These are phyloP conservation scores for Calliopsis andreniformis DNA, from an alignment of 1,140 invertebrate genomes.

Conservation along the genomic window DNA sequence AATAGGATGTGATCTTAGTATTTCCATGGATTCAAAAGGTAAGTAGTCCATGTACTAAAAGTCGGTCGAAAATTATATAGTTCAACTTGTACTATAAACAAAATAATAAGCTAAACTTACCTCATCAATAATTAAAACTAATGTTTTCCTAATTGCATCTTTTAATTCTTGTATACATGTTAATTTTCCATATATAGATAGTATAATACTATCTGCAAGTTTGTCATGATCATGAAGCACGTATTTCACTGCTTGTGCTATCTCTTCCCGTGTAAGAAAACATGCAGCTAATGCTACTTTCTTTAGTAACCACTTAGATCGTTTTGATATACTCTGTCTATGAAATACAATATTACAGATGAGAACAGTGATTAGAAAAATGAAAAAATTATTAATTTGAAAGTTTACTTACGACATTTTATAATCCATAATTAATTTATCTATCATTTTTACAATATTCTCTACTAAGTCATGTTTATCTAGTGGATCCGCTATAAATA, in stretches of 20 bases:
- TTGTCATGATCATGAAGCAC: conserved; percentile 78
- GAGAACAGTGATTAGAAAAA: conserved; percentile 32
- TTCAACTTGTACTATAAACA: conserved; percentile 23
- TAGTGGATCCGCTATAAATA: conserved; percentile 83
- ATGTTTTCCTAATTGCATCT: conserved; percentile 81
- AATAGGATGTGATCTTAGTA: conserved; percentile 84
- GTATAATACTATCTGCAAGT: conserved; percentile 77
- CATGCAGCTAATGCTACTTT: conserved; percentile 76
- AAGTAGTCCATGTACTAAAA: conserved; percentile 86
- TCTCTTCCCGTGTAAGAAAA: conserved; percentile 75
- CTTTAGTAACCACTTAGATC: conserved; percentile 80
- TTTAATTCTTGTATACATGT: conserved; percentile 76
- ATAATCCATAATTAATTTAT: conserved; percentile 78
- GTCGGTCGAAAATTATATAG: conserved; percentile 47
- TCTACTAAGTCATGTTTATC: conserved; percentile 71
- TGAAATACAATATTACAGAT: conserved; percentile 15
- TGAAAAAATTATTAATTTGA: conserved; percentile 11
- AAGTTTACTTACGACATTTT: conserved; percentile 77
- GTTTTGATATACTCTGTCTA: conserved; percentile 74
- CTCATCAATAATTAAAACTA: conserved; percentile 86
- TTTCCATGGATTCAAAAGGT: conserved; percentile 88
- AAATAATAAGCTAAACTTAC: conserved; percentile 74
- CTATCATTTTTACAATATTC: conserved; percentile 76
- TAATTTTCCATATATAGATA: conserved; percentile 75
- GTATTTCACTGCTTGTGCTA: conserved; percentile 78